phyloP scores from a whole-genome alignment of 37 sponge, comb jelly and placozoan species.

The Theonella swinhoei region DNA sequence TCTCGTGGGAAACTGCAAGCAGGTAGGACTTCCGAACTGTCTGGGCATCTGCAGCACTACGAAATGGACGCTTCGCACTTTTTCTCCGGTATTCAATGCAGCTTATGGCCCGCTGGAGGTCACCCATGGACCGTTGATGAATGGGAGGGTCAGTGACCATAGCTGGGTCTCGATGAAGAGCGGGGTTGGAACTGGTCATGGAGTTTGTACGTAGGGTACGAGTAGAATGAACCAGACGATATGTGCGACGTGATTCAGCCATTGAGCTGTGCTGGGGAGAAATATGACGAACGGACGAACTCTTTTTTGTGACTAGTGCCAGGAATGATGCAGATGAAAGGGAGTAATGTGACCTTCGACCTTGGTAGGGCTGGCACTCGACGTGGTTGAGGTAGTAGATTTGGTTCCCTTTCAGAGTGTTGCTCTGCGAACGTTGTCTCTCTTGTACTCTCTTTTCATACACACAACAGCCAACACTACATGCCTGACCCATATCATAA shows the following conservation, averaged over 20 bases:
- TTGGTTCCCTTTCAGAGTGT: background rate
- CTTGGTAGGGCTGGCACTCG: background rate
- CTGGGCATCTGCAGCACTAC: background rate
- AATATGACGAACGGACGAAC: background rate
- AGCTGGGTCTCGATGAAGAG: background rate
- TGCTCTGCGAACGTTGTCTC: background rate
- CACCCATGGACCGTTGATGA: background rate
- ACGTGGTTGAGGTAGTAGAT: background rate
- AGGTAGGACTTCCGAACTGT: background rate
- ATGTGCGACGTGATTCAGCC: background rate
- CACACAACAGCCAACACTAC: too few relatives aligned
- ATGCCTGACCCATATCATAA: too few relatives aligned
- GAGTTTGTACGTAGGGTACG: background rate
- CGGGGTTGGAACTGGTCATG: background rate
- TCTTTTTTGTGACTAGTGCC: background rate
- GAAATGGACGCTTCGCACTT: background rate
- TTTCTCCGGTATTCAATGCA: background rate
- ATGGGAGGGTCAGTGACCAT: background rate
- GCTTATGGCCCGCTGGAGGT: background rate
- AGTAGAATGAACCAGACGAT: background rate
- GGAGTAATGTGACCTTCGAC: background rate
- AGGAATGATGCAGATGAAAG: background rate
- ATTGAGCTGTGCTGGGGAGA: background rate
- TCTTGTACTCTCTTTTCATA: too few relatives aligned
- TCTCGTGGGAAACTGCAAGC: background rate